phyloP scores from a whole-genome alignment of 2,113 vertebrate species.

The Podarcis cretensis region DNA sequence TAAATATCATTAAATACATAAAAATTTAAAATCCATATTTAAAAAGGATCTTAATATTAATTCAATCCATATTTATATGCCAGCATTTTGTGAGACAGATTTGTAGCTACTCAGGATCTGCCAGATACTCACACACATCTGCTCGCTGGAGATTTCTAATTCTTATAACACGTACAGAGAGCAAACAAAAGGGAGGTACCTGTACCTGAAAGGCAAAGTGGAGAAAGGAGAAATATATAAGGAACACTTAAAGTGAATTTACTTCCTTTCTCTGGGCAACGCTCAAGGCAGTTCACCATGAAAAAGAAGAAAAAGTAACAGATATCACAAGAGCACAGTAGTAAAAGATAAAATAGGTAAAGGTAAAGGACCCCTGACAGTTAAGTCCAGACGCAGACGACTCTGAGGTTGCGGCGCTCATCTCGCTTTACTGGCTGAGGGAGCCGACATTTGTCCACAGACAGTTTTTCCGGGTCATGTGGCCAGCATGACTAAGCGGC shows the following conservation, averaged over 20 bases:
- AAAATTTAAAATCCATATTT: background rate
- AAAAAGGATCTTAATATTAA: background rate
- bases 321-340: background rate
- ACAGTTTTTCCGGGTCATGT: too few relatives aligned
- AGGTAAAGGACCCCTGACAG: too few relatives aligned
- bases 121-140: conserved; percentile 64
- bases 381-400: too few relatives aligned
- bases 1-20: too few relatives aligned
- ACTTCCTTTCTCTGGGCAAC: background rate
- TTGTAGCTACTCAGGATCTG: background rate
- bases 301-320: background rate
- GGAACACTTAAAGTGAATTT: background rate
- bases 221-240: background rate
- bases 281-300: background rate
- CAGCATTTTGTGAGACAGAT: background rate
- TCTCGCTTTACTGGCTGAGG: too few relatives aligned
- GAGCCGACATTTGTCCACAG: too few relatives aligned
- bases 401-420: too few relatives aligned
- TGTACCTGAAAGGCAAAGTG: conserved; percentile 52
- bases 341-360: background rate
- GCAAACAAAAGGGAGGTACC: conserved; percentile 43
- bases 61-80: background rate
- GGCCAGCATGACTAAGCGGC: too few relatives aligned
- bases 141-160: conserved; percentile 59
- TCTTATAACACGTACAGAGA: conserved; percentile 63